A percentile compares a stretch with the other conserved stretches of the same genome.
phyloP scores from a whole-genome alignment of 2,797 vertebrate species.

The Darevskia mixta region DNA sequence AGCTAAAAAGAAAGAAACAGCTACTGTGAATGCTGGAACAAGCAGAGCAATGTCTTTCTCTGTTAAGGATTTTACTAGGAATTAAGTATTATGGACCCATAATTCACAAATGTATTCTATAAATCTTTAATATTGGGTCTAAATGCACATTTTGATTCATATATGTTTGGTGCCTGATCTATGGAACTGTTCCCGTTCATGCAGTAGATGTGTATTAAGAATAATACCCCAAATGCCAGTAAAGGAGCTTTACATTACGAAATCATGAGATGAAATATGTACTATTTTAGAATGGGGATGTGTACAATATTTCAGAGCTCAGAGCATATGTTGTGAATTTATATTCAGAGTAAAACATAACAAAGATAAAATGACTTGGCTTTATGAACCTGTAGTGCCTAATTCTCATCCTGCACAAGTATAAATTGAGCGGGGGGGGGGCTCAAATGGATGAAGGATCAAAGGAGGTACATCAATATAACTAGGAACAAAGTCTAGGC shows the following conservation, averaged over 20 bases:
- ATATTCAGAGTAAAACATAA: neutral
- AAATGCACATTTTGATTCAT: slow-evolving; percentile 4
- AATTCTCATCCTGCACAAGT: neutral
- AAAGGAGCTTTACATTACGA: slow-evolving; percentile 29
- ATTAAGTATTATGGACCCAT: slow-evolving; percentile 4
- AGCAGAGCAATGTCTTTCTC: slow-evolving; percentile 22
- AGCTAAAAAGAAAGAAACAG: slow-evolving; percentile 46
- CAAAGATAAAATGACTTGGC: slow-evolving; percentile 24
- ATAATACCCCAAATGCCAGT: slow-evolving; percentile 2
- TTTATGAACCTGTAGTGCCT: neutral
- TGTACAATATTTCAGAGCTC: slow-evolving; percentile 13
- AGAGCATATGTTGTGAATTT: slow-evolving; percentile 35
- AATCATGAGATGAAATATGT: slow-evolving; percentile 9
- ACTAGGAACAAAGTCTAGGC: neutral
- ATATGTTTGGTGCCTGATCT: neutral
- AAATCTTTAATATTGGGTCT: slow-evolving; percentile 15
- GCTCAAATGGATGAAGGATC: neutral
- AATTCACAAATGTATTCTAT: slow-evolving; percentile 30
- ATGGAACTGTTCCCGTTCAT: slow-evolving; percentile 5
- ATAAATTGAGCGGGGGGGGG: neutral
- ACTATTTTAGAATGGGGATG: slow-evolving; percentile 20
- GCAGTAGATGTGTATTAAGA: neutral
- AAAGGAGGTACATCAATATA: neutral
- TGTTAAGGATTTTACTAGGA: slow-evolving; percentile 12
- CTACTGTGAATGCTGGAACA: slow-evolving; percentile 15